These are phyloP conservation scores for Anastatus disparis DNA, from an alignment of 1,140 invertebrate species.

Conservation along the genomic window DNA sequence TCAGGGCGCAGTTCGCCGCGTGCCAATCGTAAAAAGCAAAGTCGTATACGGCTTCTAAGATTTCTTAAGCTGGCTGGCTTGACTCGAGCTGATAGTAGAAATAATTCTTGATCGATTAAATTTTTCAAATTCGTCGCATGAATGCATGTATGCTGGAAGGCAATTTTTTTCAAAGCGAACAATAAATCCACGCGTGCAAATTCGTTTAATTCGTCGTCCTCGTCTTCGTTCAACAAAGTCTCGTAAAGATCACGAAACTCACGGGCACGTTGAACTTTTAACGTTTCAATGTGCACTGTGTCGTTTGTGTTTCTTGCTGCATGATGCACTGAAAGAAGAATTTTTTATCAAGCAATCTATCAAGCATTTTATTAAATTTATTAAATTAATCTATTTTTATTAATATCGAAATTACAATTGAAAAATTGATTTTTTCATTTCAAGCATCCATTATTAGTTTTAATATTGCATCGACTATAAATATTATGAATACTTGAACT, in stretches of 20 bases:
- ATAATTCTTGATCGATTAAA: conserved; percentile 73
- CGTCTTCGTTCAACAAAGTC: conserved; percentile 56
- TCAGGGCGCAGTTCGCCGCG: conserved; percentile 29
- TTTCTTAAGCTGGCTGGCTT: conserved; percentile 66
- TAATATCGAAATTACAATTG: too few relatives aligned
- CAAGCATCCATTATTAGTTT: too few relatives aligned
- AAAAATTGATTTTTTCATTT: too few relatives aligned
- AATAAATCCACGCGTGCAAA: conserved; percentile 69
- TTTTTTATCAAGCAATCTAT: too few relatives aligned
- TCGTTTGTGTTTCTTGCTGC: too few relatives aligned
- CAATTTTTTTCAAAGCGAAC: conserved; percentile 64
- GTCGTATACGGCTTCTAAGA: conserved; percentile 67
- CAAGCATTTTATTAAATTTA: too few relatives aligned
- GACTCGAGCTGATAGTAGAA: conserved; percentile 68
- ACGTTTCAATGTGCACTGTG: conserved; percentile 69
- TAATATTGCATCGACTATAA: too few relatives aligned
- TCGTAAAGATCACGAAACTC: conserved; percentile 71
- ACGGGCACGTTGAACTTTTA: conserved; percentile 71
- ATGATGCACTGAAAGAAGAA: too few relatives aligned
- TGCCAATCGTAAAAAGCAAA: conserved; percentile 52
- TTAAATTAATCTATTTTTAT: too few relatives aligned
- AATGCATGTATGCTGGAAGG: conserved; percentile 66
- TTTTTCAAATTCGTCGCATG: conserved; percentile 68
- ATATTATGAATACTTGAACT: too few relatives aligned
- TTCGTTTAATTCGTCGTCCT: conserved; percentile 52